Evolutionary conservation across 2,113 vertebrate genomes (phyloP), one percentile per base, ranked within the genome.

Genomic region (Gymnorhina tibicen): DNA sequence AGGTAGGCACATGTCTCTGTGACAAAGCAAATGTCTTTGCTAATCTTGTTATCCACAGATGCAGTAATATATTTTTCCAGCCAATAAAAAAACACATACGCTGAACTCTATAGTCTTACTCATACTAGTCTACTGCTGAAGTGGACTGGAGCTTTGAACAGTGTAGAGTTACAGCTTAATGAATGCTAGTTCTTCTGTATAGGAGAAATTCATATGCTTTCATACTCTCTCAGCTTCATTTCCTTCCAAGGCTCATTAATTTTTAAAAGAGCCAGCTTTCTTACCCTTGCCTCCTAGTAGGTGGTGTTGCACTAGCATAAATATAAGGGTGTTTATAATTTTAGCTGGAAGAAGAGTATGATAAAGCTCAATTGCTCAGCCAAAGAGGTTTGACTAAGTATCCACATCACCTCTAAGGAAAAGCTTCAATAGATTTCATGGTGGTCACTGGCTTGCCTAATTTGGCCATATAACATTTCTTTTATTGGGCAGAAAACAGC

Each of bases 181-280:
- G 93, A 96, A 96, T 91, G 95, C 59, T 92, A 56, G 73, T 94
- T 94, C 96, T 95, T 92, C 96, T 91, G 84, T 68, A 87, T 86
- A 87, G 83, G 60, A 96, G 83, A 97, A 96, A 96, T 86, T 96
- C 92, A 94, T 96, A 72, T 89, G 92, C 93, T 96, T 97, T 97
- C 96, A 68, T 93, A 94, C 68, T 93, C 92, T 95, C 95, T 97
- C 92, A 95, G 96, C 96, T 96, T 96, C 96, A 97, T 96, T 96
- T 96, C 95, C 91, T 93, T 96, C 92, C 96, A 96, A 95, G 96
- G 93, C 86, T 96, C 96, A 97, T 97, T 97, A 96, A 96, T 95
- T 97, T 96, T 96, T 93, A 82, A 96, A 97, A 96, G 91, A 96
- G 93, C 86, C 82, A 89, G 88, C 95, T 96, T 96, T 97, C 85